Percentiles rank a stretch among this genome's conserved stretches.
phyloP scores from a whole-genome alignment of 1,140 invertebrate species.

The Prorops nasuta region DNA sequence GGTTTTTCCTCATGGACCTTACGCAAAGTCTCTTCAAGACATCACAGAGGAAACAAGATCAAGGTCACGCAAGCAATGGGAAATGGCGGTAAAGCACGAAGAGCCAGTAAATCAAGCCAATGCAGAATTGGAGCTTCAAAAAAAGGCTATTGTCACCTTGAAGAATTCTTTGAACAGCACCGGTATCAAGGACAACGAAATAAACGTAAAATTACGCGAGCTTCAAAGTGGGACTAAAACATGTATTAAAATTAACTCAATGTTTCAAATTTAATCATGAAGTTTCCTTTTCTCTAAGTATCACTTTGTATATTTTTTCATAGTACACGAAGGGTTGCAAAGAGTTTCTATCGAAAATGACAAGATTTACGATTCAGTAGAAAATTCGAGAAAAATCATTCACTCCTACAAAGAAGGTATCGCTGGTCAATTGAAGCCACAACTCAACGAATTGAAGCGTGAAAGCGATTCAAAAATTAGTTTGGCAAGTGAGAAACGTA shows the following conservation, averaged over 20 bases:
- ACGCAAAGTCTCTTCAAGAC: constrained; percentile 45
- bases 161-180: constrained; percentile 57
- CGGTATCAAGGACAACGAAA: constrained; percentile 58
- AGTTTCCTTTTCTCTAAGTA: not conserved
- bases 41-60: constrained; percentile 51
- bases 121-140: constrained; percentile 48
- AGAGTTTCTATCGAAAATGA: constrained; percentile 29
- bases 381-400: constrained; percentile 50
- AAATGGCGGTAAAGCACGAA: constrained; percentile 47
- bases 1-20: constrained; percentile 36
- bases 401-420: constrained; percentile 47
- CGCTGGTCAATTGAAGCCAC: constrained; percentile 46
- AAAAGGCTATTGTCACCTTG: constrained; percentile 52
- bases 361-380: constrained; percentile 34
- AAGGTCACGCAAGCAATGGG: constrained; percentile 49
- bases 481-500: constrained; percentile 49
- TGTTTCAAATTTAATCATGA: not conserved
- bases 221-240: constrained; percentile 42
- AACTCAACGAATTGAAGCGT: constrained; percentile 57
- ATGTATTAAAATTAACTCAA: too few species aligned
- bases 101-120: constrained; percentile 27
- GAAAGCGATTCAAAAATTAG: constrained; percentile 61
- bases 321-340: constrained; percentile 36
- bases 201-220: constrained; percentile 53
- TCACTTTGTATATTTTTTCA: too few species aligned